Percentiles rank a stretch among this genome's conserved stretches.
These are phyloP conservation scores for Danionella cerebrum DNA, from an alignment of 2,113 vertebrate species.

Conservation along the genomic window DNA sequence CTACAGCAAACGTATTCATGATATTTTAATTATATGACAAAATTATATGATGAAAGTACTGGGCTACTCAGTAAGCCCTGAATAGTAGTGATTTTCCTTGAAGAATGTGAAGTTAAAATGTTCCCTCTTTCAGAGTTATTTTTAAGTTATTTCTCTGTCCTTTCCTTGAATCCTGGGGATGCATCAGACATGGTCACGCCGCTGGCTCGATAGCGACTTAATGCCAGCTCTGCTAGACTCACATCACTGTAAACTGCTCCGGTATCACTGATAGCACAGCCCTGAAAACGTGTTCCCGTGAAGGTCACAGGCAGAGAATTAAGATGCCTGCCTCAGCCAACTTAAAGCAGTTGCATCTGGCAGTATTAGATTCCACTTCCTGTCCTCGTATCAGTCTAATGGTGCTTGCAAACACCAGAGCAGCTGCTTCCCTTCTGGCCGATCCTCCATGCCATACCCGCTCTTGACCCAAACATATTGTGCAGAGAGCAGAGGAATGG, in stretches of 20 bases:
- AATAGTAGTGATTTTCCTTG: too few species aligned
- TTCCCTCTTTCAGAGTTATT: neutral
- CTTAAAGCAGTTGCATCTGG: conserved; percentile 40
- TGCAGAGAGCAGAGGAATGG: neutral
- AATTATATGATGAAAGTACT: too few species aligned
- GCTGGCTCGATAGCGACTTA: neutral
- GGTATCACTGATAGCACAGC: conserved; percentile 14
- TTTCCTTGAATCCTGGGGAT: neutral
- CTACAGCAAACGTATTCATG: too few species aligned
- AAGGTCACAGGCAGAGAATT: conserved; percentile 52
- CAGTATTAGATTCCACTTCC: conserved; percentile 54
- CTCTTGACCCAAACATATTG: conserved; percentile 31
- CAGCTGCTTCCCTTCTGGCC: conserved; percentile 60
- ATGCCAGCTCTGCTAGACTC: neutral
- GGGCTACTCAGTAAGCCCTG: too few species aligned
- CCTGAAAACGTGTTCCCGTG: conserved; percentile 35
- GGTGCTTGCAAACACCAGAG: conserved; percentile 46
- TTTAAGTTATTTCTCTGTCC: too few species aligned
- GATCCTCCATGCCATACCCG: neutral
- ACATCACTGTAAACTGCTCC: conserved; percentile 1
- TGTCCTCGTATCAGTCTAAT: conserved; percentile 46
- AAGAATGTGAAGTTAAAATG: too few species aligned
- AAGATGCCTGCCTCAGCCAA: conserved; percentile 39
- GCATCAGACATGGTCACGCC: neutral
- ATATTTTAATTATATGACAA: too few species aligned